Conservation (phyloP, 1,140 invertebrate species). For the Pristionchus pacificus region DNA sequence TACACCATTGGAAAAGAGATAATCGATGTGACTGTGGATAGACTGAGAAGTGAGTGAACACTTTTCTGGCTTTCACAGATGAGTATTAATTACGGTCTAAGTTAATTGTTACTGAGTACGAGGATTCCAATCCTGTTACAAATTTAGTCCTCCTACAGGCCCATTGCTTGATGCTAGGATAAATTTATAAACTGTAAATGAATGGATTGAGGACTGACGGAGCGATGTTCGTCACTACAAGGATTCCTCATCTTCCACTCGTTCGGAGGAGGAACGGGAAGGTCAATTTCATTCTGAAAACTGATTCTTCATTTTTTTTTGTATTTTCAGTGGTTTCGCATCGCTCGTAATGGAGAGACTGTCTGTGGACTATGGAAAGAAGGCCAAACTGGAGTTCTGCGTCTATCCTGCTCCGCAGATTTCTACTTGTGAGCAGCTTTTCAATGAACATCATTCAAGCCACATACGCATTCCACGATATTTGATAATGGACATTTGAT, state of each 20-base stretch:
- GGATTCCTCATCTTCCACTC: slow-evolving; percentile 85
- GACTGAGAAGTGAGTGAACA: slow-evolving; percentile 52
- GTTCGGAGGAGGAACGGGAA: slow-evolving; percentile 81
- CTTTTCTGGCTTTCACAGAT: no score
- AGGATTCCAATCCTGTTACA: no score
- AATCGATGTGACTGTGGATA: slow-evolving; percentile 59
- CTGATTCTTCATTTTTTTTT: background rate
- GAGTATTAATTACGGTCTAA: no score
- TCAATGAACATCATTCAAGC: no score
- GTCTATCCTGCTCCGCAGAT: slow-evolving; percentile 84
- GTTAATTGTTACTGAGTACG: no score
- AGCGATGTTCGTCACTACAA: slow-evolving; percentile 66
- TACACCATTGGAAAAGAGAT: slow-evolving; percentile 62
- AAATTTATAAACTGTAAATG: no score
- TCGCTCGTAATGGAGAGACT: slow-evolving; percentile 80
- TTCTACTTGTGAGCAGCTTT: slow-evolving; percentile 53
- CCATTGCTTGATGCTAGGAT: no score
- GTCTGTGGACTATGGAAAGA: slow-evolving; percentile 81
- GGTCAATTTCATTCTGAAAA: background rate
- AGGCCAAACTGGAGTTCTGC: slow-evolving; percentile 80
- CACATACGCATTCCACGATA: no score
- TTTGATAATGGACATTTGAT: slow-evolving; percentile 49
- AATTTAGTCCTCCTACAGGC: no score
- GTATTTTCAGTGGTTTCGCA: slow-evolving; percentile 70
- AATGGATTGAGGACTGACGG: slow-evolving; percentile 36